Percentiles rank a stretch among this genome's conserved stretches.
Evolutionary conservation across 2,888 invertebrate species (phyloP).

Genomic region (Polymixis flavicincta): DNA sequence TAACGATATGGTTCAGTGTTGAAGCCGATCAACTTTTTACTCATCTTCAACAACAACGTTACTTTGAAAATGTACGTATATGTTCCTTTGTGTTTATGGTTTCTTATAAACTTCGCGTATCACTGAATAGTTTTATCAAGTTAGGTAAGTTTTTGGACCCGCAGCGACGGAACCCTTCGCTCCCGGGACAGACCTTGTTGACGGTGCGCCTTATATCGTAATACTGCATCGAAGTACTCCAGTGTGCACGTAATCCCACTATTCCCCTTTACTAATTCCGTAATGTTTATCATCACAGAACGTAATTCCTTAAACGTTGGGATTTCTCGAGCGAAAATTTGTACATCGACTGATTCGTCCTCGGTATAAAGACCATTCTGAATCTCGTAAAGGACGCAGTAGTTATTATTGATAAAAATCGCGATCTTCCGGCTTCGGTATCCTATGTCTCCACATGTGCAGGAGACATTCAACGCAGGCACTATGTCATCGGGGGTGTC

Average conservation of each 20-base stretch:
- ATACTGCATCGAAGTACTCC: slow-evolving; percentile 31
- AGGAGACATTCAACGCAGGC: slow-evolving; percentile 27
- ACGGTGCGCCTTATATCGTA: slow-evolving; percentile 21
- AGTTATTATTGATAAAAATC: slow-evolving; percentile 11
- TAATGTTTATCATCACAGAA: slow-evolving; percentile 8
- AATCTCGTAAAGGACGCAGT: slow-evolving; percentile 20
- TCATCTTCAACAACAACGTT: background rate
- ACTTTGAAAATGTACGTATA: background rate
- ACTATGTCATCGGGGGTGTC: slow-evolving; percentile 1
- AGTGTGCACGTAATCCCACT: slow-evolving; percentile 28
- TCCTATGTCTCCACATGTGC: slow-evolving; percentile 23
- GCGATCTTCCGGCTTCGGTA: slow-evolving; percentile 25
- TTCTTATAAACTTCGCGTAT: background rate
- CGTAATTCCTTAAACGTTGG: slow-evolving; percentile 16
- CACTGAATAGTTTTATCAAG: background rate
- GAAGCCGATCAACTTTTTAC: background rate
- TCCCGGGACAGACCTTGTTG: background rate
- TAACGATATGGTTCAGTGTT: background rate
- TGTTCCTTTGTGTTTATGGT: background rate
- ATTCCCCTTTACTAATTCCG: background rate
- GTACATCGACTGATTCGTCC: background rate
- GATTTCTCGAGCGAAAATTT: slow-evolving; percentile 24
- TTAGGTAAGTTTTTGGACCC: background rate
- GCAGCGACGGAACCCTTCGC: background rate
- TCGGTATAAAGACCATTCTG: background rate